These are phyloP conservation scores for Cataglyphis livida DNA, from an alignment of 2,888 invertebrate genomes.

Conservation along the genomic window DNA sequence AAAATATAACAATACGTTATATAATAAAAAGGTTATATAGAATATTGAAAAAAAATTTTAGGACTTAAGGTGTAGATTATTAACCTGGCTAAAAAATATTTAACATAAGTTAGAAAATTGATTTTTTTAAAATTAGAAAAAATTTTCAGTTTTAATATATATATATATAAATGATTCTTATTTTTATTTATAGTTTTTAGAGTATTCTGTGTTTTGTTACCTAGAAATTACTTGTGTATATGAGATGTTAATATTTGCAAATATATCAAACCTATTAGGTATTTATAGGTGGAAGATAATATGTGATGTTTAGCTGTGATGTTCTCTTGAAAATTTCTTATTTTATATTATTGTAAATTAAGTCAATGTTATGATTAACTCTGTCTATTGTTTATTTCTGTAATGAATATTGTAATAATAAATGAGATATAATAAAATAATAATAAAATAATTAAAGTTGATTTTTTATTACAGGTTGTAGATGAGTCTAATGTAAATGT, in stretches of 20 bases:
- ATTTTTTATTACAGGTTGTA: conserved; percentile 89
- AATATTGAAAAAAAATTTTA: background rate
- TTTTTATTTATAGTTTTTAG: background rate
- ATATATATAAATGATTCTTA: background rate
- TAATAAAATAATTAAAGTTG: conserved; percentile 3
- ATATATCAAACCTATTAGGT: background rate
- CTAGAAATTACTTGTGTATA: background rate
- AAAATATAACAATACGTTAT: background rate
- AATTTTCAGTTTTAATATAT: background rate
- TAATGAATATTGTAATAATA: background rate
- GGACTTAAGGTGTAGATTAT: background rate
- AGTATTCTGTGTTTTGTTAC: background rate
- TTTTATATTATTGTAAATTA: background rate
- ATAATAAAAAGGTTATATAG: background rate
- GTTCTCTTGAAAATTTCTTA: background rate
- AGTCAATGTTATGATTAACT: background rate
- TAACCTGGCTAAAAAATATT: background rate
- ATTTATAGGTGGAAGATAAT: background rate
- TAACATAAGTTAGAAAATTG: background rate
- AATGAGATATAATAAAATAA: background rate
- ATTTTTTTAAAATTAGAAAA: background rate
- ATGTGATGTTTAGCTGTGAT: background rate
- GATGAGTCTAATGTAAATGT: conserved; percentile 92
- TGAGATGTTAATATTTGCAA: background rate
- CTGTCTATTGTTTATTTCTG: background rate